A percentile compares a stretch with the other conserved stretches of the same genome.
phyloP scores from a whole-genome alignment of 2,113 vertebrate species.

The Python bivittatus region DNA sequence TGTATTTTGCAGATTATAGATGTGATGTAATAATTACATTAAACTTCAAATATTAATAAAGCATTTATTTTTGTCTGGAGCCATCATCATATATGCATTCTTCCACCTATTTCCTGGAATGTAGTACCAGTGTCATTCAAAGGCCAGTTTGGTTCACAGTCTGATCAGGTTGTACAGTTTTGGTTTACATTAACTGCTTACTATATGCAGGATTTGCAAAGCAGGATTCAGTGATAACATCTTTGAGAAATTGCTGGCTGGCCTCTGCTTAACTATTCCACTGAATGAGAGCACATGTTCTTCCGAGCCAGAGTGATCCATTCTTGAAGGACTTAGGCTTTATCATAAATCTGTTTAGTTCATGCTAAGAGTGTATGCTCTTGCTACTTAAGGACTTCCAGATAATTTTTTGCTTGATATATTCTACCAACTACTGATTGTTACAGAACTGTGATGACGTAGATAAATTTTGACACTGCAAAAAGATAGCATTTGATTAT shows the following conservation, averaged over 20 bases:
- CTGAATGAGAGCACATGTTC: no score
- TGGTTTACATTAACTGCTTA: background rate
- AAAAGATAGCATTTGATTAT: background rate
- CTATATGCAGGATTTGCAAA: background rate
- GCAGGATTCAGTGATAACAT: background rate
- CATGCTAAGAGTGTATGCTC: background rate
- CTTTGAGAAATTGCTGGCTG: background rate
- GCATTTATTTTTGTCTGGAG: background rate
- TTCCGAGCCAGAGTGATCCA: background rate
- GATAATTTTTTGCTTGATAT: background rate
- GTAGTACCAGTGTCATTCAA: background rate
- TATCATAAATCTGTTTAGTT: background rate
- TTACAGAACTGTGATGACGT: background rate
- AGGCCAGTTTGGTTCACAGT: background rate
- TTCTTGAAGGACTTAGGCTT: background rate
- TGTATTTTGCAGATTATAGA: no score
- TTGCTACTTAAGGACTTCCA: background rate
- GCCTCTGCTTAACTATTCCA: background rate
- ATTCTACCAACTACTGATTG: accelerated
- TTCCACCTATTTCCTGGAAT: background rate
- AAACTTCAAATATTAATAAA: background rate
- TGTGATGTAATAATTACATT: background rate
- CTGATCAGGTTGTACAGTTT: background rate
- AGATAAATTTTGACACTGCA: background rate
- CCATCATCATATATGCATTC: background rate